Percentiles rank a stretch among this genome's conserved stretches.
phyloP scores from a whole-genome alignment of 1,140 invertebrate species.

The Philaenus spumarius region DNA sequence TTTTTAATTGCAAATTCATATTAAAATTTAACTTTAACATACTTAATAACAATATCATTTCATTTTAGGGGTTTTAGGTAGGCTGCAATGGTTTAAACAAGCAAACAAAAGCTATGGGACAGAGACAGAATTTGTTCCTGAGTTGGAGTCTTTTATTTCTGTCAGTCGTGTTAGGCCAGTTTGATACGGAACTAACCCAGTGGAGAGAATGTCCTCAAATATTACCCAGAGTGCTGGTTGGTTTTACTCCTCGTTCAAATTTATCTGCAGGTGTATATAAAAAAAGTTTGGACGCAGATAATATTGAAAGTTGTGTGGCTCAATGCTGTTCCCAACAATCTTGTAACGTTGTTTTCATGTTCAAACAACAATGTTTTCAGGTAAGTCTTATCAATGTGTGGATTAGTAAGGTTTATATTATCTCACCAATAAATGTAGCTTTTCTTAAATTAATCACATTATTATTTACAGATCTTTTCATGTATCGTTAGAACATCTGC shows the following conservation, averaged over 20 bases:
- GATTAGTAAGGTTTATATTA: too few relatives aligned
- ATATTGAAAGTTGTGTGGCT: slow-evolving; percentile 57
- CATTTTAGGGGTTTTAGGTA: too few relatives aligned
- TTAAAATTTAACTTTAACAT: too few relatives aligned
- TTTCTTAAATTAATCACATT: too few relatives aligned
- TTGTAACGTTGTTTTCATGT: slow-evolving; percentile 75
- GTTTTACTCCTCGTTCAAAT: slow-evolving; percentile 45
- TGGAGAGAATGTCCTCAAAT: slow-evolving; percentile 23
- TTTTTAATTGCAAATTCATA: too few relatives aligned
- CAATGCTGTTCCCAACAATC: slow-evolving; percentile 57
- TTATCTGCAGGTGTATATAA: slow-evolving; percentile 52
- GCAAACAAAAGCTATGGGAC: too few relatives aligned
- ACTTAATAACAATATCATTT: too few relatives aligned
- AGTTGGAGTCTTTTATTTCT: background rate
- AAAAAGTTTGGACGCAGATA: slow-evolving; percentile 46
- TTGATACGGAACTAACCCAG: slow-evolving; percentile 8
- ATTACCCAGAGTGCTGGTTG: slow-evolving; percentile 17
- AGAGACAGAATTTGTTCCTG: background rate
- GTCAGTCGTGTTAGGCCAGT: background rate
- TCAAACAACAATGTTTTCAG: slow-evolving; percentile 67
- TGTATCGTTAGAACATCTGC: too few relatives aligned
- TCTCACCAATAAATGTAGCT: too few relatives aligned
- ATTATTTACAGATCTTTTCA: too few relatives aligned
- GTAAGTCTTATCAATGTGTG: too few relatives aligned
- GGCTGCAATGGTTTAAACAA: too few relatives aligned